A percentile compares a stretch with the other conserved stretches of the same genome.
Conservation (phyloP, 1,140 invertebrate genomes). For the Maniola jurtina region DNA sequence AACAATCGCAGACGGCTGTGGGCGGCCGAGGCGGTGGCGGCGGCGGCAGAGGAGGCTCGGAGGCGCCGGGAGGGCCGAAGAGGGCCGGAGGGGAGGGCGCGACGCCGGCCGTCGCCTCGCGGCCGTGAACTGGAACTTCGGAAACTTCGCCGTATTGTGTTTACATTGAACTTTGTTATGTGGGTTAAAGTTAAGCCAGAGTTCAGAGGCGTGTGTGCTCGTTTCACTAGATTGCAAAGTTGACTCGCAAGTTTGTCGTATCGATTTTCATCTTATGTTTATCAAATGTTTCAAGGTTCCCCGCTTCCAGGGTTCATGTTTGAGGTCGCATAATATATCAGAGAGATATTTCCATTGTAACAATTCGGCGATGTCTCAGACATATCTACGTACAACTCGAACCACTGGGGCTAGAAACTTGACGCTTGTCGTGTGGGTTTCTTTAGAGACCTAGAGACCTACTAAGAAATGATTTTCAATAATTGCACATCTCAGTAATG, state of each 20-base stretch:
- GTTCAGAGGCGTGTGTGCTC: conserved; percentile 71
- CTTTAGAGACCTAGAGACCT: no score
- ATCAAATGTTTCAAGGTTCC: conserved; percentile 74
- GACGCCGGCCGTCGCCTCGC: conserved; percentile 48
- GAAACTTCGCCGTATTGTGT: conserved; percentile 76
- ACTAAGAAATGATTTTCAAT: no score
- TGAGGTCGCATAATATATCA: conserved; percentile 24
- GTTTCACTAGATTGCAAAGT: conserved; percentile 72
- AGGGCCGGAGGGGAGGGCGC: conserved; percentile 34
- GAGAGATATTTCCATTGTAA: background rate
- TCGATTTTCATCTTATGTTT: conserved; percentile 76
- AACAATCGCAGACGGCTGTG: conserved; percentile 22
- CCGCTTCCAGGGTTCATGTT: conserved; percentile 27
- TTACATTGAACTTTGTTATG: conserved; percentile 79
- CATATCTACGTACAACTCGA: no score
- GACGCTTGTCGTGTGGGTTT: no score
- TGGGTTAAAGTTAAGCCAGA: conserved; percentile 78
- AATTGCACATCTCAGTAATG: no score
- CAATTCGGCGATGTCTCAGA: background rate
- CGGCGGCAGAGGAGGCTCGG: conserved; percentile 26
- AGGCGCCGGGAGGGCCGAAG: conserved; percentile 27
- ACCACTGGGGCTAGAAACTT: no score
- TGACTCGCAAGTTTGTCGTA: conserved; percentile 68
- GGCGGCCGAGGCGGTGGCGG: conserved; percentile 9
- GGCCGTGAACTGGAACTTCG: conserved; percentile 75